Percentiles rank a stretch among this genome's conserved stretches.
phyloP scores from a whole-genome alignment of 2,797 vertebrate genomes.

The Champsocephalus esox region DNA sequence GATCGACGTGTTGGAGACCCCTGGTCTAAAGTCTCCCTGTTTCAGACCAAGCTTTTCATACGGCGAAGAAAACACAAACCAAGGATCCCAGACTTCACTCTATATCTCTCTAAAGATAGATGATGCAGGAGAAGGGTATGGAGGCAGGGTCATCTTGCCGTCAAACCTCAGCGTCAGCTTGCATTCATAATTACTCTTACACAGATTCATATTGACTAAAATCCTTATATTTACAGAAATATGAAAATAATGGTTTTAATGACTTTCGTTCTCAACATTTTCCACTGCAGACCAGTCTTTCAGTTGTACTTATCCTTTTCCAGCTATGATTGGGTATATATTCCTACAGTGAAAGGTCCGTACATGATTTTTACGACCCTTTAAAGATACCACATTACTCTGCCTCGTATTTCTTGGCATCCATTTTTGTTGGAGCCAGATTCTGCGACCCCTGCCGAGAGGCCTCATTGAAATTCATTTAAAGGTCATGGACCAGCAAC shows the following conservation, averaged over 20 bases:
- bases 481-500: constrained; percentile 42
- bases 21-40: neutral
- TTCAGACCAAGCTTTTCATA: constrained; percentile 9
- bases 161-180: too few species aligned
- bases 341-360: too few species aligned
- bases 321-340: too few species aligned
- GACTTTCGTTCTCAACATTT: neutral
- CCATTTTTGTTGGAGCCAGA: constrained; percentile 12
- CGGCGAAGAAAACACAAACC: constrained; percentile 26
- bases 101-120: constrained; percentile 20
- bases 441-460: constrained; percentile 26
- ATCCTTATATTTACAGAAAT: neutral
- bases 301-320: too few species aligned
- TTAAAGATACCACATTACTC: too few species aligned
- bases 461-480: constrained; percentile 55
- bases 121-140: constrained; percentile 4
- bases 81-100: neutral
- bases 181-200: too few species aligned
- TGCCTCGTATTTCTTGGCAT: neutral
- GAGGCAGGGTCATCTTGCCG: neutral
- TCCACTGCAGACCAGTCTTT: neutral
- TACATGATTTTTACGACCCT: too few species aligned
- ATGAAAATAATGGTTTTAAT: neutral
- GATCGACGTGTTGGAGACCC: too few species aligned
- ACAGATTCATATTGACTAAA: neutral